Percentiles rank a stretch among this genome's conserved stretches.
These are phyloP conservation scores for Drosophila albomicans DNA, from an alignment of 1,140 invertebrate genomes.

Conservation along the genomic window DNA sequence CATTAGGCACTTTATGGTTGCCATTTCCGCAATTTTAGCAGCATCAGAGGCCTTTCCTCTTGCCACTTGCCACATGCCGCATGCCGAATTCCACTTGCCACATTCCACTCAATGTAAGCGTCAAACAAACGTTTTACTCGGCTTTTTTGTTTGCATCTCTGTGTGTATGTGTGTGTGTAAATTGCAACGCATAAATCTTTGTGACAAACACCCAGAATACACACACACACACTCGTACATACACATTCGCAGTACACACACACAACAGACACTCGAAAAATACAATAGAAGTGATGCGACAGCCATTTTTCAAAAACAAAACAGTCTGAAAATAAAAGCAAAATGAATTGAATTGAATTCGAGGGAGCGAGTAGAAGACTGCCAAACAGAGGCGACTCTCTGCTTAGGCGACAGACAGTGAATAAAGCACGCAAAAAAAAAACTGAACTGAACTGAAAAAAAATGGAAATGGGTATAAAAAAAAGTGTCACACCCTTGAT, in stretches of 20 bases:
- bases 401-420: slow-evolving; percentile 4
- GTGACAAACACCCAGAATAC: slow-evolving; percentile 68
- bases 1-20: slow-evolving; percentile 35
- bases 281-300: slow-evolving; percentile 81
- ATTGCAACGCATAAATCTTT: slow-evolving; percentile 81
- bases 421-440: slow-evolving; percentile 35
- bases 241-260: background rate
- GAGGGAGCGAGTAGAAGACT: slow-evolving; percentile 30
- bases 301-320: slow-evolving; percentile 82
- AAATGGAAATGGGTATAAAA: slow-evolving; percentile 10
- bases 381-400: slow-evolving; percentile 1
- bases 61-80: slow-evolving; percentile 64
- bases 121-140: slow-evolving; percentile 67
- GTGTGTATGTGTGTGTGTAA: slow-evolving; percentile 66
- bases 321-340: slow-evolving; percentile 52
- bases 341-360: slow-evolving; percentile 36
- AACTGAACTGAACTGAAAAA: slow-evolving; percentile 1
- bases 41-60: slow-evolving; percentile 38
- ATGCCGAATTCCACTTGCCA: slow-evolving; percentile 2
- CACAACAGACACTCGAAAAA: slow-evolving; percentile 69
- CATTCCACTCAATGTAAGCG: slow-evolving; percentile 77
- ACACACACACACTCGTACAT: slow-evolving; percentile 7
- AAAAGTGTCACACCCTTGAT: slow-evolving; percentile 49
- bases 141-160: slow-evolving; percentile 44
- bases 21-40: slow-evolving; percentile 13